Percentiles rank a stretch among this genome's conserved stretches.
These are phyloP conservation scores for Glossophaga mutica DNA, from an alignment of 2,797 vertebrate genomes.

Conservation along the genomic window DNA sequence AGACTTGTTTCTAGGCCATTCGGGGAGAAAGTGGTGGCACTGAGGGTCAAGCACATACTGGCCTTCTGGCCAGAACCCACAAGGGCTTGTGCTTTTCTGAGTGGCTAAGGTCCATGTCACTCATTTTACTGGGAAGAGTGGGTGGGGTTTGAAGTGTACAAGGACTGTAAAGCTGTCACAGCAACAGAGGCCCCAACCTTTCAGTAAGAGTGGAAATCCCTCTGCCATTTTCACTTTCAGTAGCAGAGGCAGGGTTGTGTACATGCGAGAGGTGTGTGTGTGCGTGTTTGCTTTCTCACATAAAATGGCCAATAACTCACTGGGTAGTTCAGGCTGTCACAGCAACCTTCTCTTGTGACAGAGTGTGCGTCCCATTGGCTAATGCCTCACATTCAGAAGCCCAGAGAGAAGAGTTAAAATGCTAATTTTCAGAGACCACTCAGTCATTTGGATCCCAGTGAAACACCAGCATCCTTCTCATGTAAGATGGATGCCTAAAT, in stretches of 20 bases:
- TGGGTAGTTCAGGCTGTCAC: neutral
- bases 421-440: conserved; percentile 36
- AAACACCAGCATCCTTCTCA: conserved; percentile 52
- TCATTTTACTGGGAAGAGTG: neutral
- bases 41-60: neutral
- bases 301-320: neutral
- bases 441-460: conserved; percentile 42
- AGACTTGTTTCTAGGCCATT: neutral
- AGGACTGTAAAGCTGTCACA: neutral
- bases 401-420: conserved; percentile 57
- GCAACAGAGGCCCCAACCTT: neutral
- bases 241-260: neutral
- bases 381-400: neutral
- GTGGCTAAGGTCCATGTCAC: neutral
- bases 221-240: neutral
- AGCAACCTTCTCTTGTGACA: neutral
- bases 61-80: neutral
- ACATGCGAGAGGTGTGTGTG: neutral
- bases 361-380: neutral
- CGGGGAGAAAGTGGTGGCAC: neutral
- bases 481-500: neutral
- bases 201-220: neutral
- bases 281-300: neutral
- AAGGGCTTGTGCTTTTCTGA: neutral
- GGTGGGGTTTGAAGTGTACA: neutral